Conservation (phyloP, 2,113 vertebrate species). For the Hoplias malabaricus region DNA sequence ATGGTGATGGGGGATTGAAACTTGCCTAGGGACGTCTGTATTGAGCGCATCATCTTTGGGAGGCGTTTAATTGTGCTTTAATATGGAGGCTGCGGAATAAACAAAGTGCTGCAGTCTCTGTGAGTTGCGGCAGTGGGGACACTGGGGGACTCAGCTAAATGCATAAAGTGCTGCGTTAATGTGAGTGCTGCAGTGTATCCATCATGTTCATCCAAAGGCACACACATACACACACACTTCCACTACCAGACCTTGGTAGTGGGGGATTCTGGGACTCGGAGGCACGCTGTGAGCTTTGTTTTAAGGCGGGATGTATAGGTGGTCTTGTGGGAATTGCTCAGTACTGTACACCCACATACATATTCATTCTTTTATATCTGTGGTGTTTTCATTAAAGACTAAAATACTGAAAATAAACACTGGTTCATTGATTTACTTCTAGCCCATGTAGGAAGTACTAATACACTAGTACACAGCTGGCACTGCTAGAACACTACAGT, state of each 20-base stretch:
- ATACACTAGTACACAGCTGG: too few relatives aligned
- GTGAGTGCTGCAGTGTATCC: constrained; percentile 18
- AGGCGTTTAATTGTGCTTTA: constrained; percentile 54
- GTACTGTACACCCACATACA: neutral
- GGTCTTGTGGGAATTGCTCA: neutral
- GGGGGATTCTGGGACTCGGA: constrained; percentile 22
- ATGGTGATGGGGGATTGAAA: constrained; percentile 27
- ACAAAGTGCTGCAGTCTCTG: constrained; percentile 48
- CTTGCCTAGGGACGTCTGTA: constrained; percentile 36
- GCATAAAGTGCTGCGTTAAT: constrained; percentile 42
- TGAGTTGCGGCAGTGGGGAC: constrained; percentile 17
- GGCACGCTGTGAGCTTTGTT: neutral
- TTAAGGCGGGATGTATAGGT: constrained; percentile 6
- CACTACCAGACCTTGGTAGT: constrained; percentile 14
- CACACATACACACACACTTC: too few relatives aligned
- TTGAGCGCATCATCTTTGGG: constrained; percentile 43
- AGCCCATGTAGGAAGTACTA: too few relatives aligned
- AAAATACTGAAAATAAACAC: too few relatives aligned
- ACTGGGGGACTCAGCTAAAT: constrained; percentile 42
- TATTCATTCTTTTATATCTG: constrained; percentile 9
- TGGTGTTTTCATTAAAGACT: neutral
- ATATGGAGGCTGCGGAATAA: constrained; percentile 46
- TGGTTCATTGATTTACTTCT: too few relatives aligned
- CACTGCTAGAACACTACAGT: too few relatives aligned
- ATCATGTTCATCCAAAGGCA: constrained; percentile 36